phyloP scores from a whole-genome alignment of 2,113 vertebrate genomes.

The Saguinus imperator region DNA sequence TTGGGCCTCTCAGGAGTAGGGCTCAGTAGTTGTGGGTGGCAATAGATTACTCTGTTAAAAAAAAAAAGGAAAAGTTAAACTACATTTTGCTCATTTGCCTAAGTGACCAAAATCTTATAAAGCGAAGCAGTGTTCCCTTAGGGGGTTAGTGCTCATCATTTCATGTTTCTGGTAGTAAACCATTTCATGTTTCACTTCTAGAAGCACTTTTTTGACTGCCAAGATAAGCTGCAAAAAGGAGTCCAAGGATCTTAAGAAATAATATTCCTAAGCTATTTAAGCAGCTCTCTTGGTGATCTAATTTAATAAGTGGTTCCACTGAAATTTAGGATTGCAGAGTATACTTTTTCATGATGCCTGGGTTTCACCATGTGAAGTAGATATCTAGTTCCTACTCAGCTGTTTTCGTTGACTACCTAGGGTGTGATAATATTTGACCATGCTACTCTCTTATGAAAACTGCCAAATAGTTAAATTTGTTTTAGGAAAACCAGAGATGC shows the following conservation, averaged over 20 bases:
- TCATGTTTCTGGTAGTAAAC: background rate
- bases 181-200: constrained; percentile 4
- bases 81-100: background rate
- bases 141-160: background rate
- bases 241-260: background rate
- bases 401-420: constrained; percentile 28
- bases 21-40: background rate
- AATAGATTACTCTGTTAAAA: background rate
- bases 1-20: background rate
- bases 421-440: background rate
- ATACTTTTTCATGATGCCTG: background rate
- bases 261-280: background rate
- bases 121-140: background rate
- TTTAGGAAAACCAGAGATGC: background rate
- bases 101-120: background rate
- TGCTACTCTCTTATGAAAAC: background rate
- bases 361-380: background rate
- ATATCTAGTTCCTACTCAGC: background rate
- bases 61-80: background rate
- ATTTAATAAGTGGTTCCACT: background rate
- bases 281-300: background rate
- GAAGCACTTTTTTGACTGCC: background rate
- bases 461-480: background rate
- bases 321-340: background rate
- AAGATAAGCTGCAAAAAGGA: background rate